Base-by-base conservation (phyloP, 2,888 invertebrate species). In the Lasioglossum malachurum region DNA sequence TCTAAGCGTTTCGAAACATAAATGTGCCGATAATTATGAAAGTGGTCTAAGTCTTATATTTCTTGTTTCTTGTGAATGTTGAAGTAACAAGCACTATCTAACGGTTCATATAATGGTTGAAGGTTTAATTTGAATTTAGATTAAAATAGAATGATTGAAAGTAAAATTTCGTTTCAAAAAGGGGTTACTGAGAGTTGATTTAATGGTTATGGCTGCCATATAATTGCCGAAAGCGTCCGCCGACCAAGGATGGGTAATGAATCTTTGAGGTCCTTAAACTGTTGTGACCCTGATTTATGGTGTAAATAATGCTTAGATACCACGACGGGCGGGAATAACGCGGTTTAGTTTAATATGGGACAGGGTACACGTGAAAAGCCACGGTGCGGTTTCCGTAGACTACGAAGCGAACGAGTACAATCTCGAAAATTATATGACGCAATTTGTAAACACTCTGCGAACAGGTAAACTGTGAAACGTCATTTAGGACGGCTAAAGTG, bases 401-500 rank as follows among this genome's bases (percentile, higher is more conserved):
- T 5, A 1, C 12, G 1, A 75, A n/a, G 12, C 31, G 35, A 35
- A 35, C n/a, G 12, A 76, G 31, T n/a, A 16, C 2, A 35, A 44
- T 38, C 49, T 71, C 44, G 27, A 49, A 71, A 89, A 87, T 81
- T 79, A 78, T 57, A 81, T 82, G 73, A 35, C 71, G 76, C 38
- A 86, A 86, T 84, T 86, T 88, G 76, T 80, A 83, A 81, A 82
- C 76, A 46, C 73, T 69, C 49, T 35, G 83, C 44, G 57, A 69
- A 10, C 38, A 71, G 60, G 64, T 44, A 57, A 75, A 49, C 74
- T n/a, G 60, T 72, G 83, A 82, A 86, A 89, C 84, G 87, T 87
- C 82, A 86, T 90, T 89, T 87, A 73, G 77, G 60, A 12, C 80
- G 27, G 31, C 46, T 60, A 80, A 91, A 90, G 78, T 88, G 88